phyloP scores from a whole-genome alignment of 2,797 vertebrate genomes.

The Phyllotis vaccarum region DNA sequence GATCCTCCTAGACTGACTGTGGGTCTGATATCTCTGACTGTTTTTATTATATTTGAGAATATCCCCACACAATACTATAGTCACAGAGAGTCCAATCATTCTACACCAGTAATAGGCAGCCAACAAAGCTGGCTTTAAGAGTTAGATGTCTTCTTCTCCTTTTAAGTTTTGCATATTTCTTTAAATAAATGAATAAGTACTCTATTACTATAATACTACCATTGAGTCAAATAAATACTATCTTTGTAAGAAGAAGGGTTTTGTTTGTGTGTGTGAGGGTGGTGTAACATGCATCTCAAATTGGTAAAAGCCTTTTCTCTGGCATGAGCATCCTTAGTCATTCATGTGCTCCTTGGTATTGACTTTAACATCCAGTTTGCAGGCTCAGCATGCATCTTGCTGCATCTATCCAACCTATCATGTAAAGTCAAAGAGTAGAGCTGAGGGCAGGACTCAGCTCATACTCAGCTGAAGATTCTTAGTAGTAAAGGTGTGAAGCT shows the following conservation, averaged over 20 bases:
- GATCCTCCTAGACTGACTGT: too few species aligned
- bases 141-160: not conserved
- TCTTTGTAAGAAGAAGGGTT: not conserved
- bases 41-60: too few species aligned
- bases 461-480: slow-evolving; percentile 16
- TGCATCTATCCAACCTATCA: not conserved
- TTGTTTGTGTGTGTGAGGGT: not conserved
- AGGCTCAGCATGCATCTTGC: not conserved
- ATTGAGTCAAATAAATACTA: not conserved
- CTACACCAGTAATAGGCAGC: not conserved
- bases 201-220: not conserved
- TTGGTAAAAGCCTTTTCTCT: not conserved
- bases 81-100: not conserved
- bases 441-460: not conserved
- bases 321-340: not conserved
- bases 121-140: not conserved
- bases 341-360: not conserved
- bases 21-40: too few species aligned
- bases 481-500: not conserved
- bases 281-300: not conserved
- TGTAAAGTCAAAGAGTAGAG: not conserved
- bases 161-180: not conserved
- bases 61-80: too few species aligned
- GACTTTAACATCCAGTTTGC: not conserved
- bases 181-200: not conserved